Evolutionary conservation across 2,113 vertebrate genomes (phyloP).

Genomic region (Beaufortia kweichowensis): DNA sequence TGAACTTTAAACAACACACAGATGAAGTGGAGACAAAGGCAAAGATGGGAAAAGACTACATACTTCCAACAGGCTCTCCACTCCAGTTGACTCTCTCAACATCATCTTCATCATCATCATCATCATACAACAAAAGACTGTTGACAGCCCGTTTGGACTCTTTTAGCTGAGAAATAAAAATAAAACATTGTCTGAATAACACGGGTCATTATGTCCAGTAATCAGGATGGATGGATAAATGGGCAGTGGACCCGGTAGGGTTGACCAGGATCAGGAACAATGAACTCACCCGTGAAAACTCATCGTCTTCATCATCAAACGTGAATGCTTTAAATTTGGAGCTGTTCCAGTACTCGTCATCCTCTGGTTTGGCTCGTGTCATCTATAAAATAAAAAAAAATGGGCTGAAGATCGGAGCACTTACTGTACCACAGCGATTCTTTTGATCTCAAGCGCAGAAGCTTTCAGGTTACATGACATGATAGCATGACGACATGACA

Average conservation of each 20-base stretch:
- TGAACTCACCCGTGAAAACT: conserved; percentile 79
- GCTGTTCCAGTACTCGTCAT: conserved; percentile 96
- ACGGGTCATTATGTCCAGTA: neutral
- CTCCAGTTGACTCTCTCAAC: conserved; percentile 94
- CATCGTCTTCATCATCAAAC: conserved; percentile 94
- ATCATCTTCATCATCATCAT: conserved; percentile 78
- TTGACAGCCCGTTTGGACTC: conserved; percentile 91
- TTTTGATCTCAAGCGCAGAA: neutral
- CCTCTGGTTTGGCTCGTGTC: conserved; percentile 84
- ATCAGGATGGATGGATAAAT: neutral
- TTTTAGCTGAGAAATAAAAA: conserved; percentile 75
- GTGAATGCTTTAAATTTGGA: conserved; percentile 92
- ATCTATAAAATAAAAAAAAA: conserved; percentile 69
- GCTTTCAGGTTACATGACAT: neutral
- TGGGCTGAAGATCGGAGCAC: no score
- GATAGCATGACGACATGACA: neutral
- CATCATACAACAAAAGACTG: conserved; percentile 83
- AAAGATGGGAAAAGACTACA: conserved; percentile 59
- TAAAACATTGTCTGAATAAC: neutral
- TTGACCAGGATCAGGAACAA: neutral
- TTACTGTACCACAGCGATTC: neutral
- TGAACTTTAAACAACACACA: neutral
- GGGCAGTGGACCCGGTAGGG: no score
- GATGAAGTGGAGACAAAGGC: neutral
- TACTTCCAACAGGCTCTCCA: conserved; percentile 94